Evolutionary conservation across 2,797 vertebrate genomes (phyloP), one percentile per base, ranked within the genome.

Genomic region (Rhinoraja longicauda): DNA sequence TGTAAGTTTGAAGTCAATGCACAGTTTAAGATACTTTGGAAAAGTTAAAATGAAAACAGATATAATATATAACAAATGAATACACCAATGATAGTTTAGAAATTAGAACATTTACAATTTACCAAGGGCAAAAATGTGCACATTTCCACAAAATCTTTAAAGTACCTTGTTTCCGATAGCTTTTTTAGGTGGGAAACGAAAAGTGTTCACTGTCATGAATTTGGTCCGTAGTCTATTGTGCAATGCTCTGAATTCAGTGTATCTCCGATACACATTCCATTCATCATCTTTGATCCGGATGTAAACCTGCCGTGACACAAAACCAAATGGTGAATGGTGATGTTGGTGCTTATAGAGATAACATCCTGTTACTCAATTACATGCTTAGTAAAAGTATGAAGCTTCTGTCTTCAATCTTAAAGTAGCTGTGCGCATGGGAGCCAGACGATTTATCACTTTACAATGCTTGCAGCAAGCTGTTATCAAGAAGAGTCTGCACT

Each of bases 121-220:
- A 8, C 6, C 10, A 91, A 39, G 67, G 6, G 6, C 7, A 79
- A 86, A 53, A 82, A 53, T 45, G 77, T 82, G 67, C 24, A 29
- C 6, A 73, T 45, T 39, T 29, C 26, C 9, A 81, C 26, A 81
- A 93, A 67, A 64, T 36, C 32, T 70, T 19, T 79, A 0, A 93
- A 36, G 15, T 96, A 99, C 99, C 98, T 99, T 99, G 96, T 99
- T 99, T 94, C 99, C 98, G 79, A 99, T 97, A 94, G 98, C 98
- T 96, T 99, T 99, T 95, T 99, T 99, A 19, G 99, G 99, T 13
- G 99, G 99, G 94, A 99, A 99, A 95, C 94, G 97, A 94, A 98
- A 99, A 94, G 97, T 95, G 94, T 98, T 96, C 94, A 98, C 98
- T 95, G 98, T 98, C 0, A 98, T 97, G 94, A 98, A 99, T 93